Evolutionary conservation across 2,888 invertebrate genomes (phyloP).

Genomic region (Patella ulyssiponensis): DNA sequence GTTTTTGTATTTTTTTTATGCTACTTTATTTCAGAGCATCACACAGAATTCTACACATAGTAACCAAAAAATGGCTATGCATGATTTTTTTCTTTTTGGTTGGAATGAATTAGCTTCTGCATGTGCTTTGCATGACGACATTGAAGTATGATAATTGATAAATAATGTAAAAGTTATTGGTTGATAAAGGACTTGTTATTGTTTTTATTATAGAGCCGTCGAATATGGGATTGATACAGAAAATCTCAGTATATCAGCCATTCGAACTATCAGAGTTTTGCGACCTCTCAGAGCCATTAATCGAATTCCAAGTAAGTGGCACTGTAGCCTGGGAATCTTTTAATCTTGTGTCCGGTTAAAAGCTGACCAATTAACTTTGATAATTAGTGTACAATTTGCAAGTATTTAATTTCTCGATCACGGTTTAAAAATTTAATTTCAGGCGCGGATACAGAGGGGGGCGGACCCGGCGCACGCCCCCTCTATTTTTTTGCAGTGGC

Average conservation of each 20-base stretch:
- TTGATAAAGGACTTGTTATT: background rate
- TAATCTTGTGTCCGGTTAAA: background rate
- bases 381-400: no score
- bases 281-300: constrained; percentile 98
- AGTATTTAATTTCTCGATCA: no score
- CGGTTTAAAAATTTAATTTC: no score
- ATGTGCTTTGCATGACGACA: constrained; percentile 25
- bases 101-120: constrained; percentile 21
- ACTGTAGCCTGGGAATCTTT: background rate
- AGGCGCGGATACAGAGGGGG: no score
- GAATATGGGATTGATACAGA: constrained; percentile 85
- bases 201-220: constrained; percentile 68
- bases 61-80: background rate
- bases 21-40: constrained; percentile 18
- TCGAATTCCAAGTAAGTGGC: constrained; percentile 96
- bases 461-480: no score
- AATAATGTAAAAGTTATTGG: no score
- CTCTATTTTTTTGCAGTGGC: no score
- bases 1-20: constrained; percentile 21
- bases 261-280: constrained; percentile 96
- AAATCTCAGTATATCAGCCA: constrained; percentile 97
- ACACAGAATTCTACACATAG: constrained; percentile 3
- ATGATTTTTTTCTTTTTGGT: background rate
- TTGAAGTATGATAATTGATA: no score
- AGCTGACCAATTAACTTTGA: no score